Evolutionary conservation across 1,140 invertebrate species (phyloP), one percentile per base, ranked within the genome.

Genomic region (Sarcophaga peregrina): DNA sequence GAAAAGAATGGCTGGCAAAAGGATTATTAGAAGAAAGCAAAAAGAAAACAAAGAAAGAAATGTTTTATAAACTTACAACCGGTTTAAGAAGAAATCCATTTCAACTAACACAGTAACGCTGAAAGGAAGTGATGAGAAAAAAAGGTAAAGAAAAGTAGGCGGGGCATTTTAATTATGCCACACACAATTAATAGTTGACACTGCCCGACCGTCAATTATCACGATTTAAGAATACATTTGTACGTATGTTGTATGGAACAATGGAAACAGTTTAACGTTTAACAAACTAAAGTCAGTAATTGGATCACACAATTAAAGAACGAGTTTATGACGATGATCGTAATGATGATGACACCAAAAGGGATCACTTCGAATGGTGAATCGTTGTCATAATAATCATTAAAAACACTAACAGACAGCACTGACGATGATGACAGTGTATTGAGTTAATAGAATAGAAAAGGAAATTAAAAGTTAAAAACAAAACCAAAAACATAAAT

Each of bases 111-210:
- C 11, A 58, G 0, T 1, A 58, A 15, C 11, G 52, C n/a, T 15
- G 52, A 0, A 58, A 58, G n/a, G 54, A 58, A n/a, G 7, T n/a
- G 54, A 68, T n/a, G 5, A 68, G 8, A 68, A 25, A 17, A 78
- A 78, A 76, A 76, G 74, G 74, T 76, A 37, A 37, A 37, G n/a
- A 76, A 76, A 68, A 78, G 75, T 78, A 78, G 75, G 75, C 50
- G 75, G 52, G 75, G 75, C 50, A 10, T 48, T 20, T 25, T 78
- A 78, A 78, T 78, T 78, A 78, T 78, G 75, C 75, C 75, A 50
- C 15, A 50, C 15, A 78, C 75, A 78, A 78, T 78, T 78, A 78
- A 78, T 78, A 50, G 20, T 78, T 78, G 75, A 78, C 75, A 46
- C 15, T 37, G 25, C 25, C 25, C 1, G 25, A 2, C 25, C 4